Evolutionary conservation across 1,140 invertebrate species (phyloP).

Genomic region (Lethrus apterus): DNA sequence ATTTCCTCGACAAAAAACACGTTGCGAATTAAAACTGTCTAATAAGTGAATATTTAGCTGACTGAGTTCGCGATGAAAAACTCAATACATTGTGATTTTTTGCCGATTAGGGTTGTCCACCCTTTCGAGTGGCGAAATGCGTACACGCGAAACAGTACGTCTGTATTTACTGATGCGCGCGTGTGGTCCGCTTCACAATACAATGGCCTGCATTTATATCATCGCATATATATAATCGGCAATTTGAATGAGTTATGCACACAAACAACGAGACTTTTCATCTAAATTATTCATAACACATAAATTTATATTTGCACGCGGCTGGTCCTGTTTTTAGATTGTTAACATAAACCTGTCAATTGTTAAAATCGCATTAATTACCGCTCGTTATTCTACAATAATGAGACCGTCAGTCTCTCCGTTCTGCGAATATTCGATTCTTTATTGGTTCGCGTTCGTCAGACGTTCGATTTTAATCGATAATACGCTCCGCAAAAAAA

Average conservation of each 20-base stretch:
- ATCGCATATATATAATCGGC: conserved; percentile 28
- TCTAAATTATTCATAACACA: conserved; percentile 34
- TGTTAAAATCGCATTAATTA: conserved; percentile 33
- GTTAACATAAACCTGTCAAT: conserved; percentile 35
- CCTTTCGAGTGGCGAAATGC: neutral
- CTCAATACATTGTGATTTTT: no score
- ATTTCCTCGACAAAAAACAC: no score
- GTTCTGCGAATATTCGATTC: no score
- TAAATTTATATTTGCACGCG: conserved; percentile 32
- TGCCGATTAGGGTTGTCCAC: no score
- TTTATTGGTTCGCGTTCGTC: no score
- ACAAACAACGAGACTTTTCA: conserved; percentile 22
- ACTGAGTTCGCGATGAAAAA: no score
- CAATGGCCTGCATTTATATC: conserved; percentile 25
- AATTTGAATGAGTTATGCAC: conserved; percentile 33
- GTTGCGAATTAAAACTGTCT: no score
- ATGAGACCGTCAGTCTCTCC: neutral
- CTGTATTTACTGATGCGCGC: neutral
- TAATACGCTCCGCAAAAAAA: no score
- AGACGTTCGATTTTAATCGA: no score
- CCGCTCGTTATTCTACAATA: conserved; percentile 10
- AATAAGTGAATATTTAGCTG: no score
- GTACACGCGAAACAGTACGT: no score
- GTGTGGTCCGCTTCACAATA: conserved; percentile 6
- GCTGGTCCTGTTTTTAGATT: conserved; percentile 28